Conservation (phyloP, 2,113 vertebrate genomes). For the Actenoides lindsayi region DNA sequence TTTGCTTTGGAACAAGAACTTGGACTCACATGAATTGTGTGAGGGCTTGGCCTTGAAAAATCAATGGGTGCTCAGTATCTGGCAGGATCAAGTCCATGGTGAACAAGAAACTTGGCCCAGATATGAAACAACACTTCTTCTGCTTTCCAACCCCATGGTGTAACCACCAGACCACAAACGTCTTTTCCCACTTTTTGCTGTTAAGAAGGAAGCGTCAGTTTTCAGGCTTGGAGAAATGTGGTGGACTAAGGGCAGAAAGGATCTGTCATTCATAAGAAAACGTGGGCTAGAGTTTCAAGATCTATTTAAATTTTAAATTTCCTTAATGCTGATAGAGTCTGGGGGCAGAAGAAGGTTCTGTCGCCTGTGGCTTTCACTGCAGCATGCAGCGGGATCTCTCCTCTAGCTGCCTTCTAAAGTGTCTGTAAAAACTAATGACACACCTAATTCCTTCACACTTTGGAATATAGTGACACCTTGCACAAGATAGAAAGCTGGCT, state of each 20-base stretch:
- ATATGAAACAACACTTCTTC: conserved; percentile 30
- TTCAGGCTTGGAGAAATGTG: conserved; percentile 39
- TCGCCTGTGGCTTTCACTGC: background rate
- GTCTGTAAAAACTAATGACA: conserved; percentile 14
- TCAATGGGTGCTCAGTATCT: conserved; percentile 45
- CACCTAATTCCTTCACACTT: conserved; percentile 35
- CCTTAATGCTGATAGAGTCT: background rate
- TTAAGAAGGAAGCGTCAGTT: conserved; percentile 61
- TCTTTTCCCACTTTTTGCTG: conserved; percentile 65
- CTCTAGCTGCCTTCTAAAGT: background rate
- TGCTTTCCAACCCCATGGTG: background rate
- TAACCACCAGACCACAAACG: conserved; percentile 45
- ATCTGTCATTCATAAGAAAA: conserved; percentile 58
- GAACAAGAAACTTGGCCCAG: conserved; percentile 41
- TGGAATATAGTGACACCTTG: conserved; percentile 10
- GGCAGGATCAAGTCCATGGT: conserved; percentile 38
- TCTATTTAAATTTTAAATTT: conserved; percentile 19
- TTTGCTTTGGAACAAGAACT: conserved; percentile 63
- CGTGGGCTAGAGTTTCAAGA: background rate
- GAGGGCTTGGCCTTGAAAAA: conserved; percentile 54
- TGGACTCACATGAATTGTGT: conserved; percentile 48
- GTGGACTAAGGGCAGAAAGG: conserved; percentile 57
- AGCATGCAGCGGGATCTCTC: background rate
- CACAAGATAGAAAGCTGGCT: conserved; percentile 13
- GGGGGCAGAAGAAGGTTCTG: background rate